Evolutionary conservation across 2,888 invertebrate species (phyloP).

Genomic region (Thereva unica): DNA sequence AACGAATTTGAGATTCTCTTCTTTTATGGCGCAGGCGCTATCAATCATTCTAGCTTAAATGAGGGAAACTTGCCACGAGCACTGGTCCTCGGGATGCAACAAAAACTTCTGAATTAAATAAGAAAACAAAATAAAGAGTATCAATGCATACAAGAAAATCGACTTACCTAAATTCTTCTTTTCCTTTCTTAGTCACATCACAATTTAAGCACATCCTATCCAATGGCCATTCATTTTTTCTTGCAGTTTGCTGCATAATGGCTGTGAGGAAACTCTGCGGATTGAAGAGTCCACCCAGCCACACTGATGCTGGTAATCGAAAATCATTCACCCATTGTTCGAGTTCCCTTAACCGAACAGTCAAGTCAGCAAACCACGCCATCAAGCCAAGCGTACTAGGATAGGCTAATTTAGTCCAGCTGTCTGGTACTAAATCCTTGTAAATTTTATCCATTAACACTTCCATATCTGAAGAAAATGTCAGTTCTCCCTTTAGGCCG

Average conservation of each 20-base stretch:
- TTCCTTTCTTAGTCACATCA: slow-evolving; percentile 88
- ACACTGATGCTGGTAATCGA: slow-evolving; percentile 82
- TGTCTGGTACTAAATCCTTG: slow-evolving; percentile 84
- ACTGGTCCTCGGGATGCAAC: too few species aligned
- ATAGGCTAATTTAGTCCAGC: slow-evolving; percentile 86
- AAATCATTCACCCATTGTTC: slow-evolving; percentile 91
- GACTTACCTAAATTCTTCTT: slow-evolving; percentile 78
- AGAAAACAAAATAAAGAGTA: neutral
- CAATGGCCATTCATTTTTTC: slow-evolving; percentile 94
- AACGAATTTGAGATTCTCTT: too few species aligned
- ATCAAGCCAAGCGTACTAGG: slow-evolving; percentile 82
- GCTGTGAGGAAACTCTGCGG: slow-evolving; percentile 96
- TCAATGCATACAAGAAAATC: neutral
- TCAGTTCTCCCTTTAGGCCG: slow-evolving; percentile 91
- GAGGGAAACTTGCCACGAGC: too few species aligned
- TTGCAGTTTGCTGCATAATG: slow-evolving; percentile 95
- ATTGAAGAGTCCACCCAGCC: slow-evolving; percentile 95
- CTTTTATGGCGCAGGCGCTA: too few species aligned
- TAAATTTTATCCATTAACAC: slow-evolving; percentile 80
- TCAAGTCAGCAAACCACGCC: slow-evolving; percentile 86
- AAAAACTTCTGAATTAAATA: too few species aligned
- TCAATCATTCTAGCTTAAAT: too few species aligned
- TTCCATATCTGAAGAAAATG: slow-evolving; percentile 93
- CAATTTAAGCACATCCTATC: slow-evolving; percentile 95
- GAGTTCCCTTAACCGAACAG: slow-evolving; percentile 75